phyloP scores from a whole-genome alignment of 1,140 invertebrate genomes.

The Caenorhabditis briggsae region DNA sequence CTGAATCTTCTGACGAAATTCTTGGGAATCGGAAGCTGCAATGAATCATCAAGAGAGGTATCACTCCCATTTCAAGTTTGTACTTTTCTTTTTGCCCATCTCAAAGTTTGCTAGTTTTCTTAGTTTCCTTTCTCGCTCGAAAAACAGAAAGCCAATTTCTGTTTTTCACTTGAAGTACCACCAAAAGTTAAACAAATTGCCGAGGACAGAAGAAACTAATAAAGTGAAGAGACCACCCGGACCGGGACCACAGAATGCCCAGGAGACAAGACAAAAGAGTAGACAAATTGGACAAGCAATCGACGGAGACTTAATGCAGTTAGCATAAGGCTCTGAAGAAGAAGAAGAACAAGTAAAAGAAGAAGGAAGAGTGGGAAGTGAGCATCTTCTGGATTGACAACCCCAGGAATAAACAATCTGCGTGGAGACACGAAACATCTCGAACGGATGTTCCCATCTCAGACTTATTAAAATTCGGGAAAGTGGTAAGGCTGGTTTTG shows the following conservation, averaged over 20 bases:
- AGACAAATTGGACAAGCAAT: constrained; percentile 55
- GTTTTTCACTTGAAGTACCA: too few relatives aligned
- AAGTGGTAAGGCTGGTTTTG: too few relatives aligned
- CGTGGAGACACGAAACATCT: not conserved
- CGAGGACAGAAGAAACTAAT: constrained; percentile 31
- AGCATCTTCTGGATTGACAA: constrained; percentile 55
- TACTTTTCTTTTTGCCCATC: not conserved
- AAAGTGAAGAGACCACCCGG: constrained; percentile 47
- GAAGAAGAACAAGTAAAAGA: not conserved
- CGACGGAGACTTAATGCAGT: constrained; percentile 54
- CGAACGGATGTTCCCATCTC: constrained; percentile 48
- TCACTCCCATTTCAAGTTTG: not conserved
- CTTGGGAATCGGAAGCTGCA: constrained; percentile 1
- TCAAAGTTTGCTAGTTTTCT: not conserved
- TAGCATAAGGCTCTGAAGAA: constrained; percentile 48
- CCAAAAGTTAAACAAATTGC: constrained; percentile 52
- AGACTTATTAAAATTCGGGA: constrained; percentile 38
- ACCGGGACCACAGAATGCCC: not conserved
- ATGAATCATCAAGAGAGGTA: constrained; percentile 36
- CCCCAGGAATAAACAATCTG: constrained; percentile 52
- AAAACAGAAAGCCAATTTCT: constrained; percentile 11
- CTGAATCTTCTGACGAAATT: constrained; percentile 27
- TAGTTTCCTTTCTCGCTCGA: not conserved
- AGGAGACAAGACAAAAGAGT: constrained; percentile 52
- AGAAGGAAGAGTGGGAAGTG: not conserved